A percentile compares a stretch with the other conserved stretches of the same genome.
Evolutionary conservation across 1,140 invertebrate species (phyloP).

Genomic region (Procambarus virginalis): DNA sequence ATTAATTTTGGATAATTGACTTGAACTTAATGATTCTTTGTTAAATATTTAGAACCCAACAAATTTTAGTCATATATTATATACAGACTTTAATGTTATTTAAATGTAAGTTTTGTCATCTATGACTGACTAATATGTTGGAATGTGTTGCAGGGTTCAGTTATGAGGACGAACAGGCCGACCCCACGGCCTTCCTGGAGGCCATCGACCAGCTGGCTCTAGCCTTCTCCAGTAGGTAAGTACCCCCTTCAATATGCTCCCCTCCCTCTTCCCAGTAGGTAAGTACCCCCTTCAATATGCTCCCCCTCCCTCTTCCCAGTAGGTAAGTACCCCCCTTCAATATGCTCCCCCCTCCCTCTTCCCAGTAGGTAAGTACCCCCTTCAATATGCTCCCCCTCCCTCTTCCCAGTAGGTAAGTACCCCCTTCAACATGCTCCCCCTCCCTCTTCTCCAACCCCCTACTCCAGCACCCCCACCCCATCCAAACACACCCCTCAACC

Average conservation of each 20-base stretch:
- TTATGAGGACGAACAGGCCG: constrained; percentile 74
- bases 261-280: background rate
- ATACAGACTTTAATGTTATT: too few species aligned
- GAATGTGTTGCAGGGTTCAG: constrained; percentile 73
- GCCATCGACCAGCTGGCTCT: constrained; percentile 77
- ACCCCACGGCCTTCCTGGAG: constrained; percentile 75
- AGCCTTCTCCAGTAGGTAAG: constrained; percentile 77
- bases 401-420: too few species aligned
- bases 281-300: background rate
- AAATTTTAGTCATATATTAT: too few species aligned
- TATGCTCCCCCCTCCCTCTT: background rate
- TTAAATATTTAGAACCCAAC: too few species aligned
- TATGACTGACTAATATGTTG: too few species aligned
- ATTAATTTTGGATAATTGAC: too few species aligned
- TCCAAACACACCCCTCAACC: too few species aligned
- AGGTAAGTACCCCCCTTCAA: constrained; percentile 73
- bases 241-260: background rate
- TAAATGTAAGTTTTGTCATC: too few species aligned
- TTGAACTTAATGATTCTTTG: too few species aligned
- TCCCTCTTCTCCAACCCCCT: background rate
- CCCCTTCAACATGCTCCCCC: too few species aligned
- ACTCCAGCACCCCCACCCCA: too few species aligned
- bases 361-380: background rate
- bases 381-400: too few species aligned
- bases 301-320: constrained; percentile 71